These are phyloP conservation scores for Cyclura pinguis DNA, from an alignment of 2,797 vertebrate genomes.

Conservation along the genomic window DNA sequence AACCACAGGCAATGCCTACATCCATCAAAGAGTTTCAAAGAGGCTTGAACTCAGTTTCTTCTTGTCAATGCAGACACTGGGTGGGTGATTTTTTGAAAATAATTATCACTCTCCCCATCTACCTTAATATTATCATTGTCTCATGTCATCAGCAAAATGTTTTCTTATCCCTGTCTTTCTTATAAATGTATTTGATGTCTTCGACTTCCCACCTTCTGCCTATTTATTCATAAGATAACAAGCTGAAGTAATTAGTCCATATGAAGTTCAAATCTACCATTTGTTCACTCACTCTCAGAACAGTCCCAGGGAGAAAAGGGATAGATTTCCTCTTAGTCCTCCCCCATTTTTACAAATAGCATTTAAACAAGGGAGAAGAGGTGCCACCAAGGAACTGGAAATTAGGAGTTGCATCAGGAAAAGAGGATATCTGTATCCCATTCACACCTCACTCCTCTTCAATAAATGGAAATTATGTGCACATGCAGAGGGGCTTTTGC, in stretches of 20 bases:
- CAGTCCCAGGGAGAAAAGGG: neutral
- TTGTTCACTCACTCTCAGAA: neutral
- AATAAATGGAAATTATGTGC: neutral
- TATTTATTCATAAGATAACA: neutral
- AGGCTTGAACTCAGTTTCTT: no score
- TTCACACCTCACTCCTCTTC: no score
- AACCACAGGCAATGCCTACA: neutral
- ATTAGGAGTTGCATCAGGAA: neutral
- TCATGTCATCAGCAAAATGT: no score
- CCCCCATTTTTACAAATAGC: neutral
- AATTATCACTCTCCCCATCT: no score
- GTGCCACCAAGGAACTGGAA: neutral
- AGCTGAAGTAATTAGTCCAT: neutral
- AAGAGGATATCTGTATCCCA: neutral
- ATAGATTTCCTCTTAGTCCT: no score
- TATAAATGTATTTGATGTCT: neutral
- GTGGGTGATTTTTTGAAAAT: no score
- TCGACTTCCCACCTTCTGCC: neutral
- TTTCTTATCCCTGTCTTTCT: no score
- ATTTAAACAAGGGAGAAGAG: neutral
- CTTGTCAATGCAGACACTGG: no score
- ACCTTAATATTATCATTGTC: no score
- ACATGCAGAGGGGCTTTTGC: neutral
- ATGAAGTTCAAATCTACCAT: neutral
- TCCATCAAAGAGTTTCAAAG: neutral